These are phyloP conservation scores for Lithophane ornitopus DNA, from an alignment of 2,888 invertebrate species.

Conservation along the genomic window DNA sequence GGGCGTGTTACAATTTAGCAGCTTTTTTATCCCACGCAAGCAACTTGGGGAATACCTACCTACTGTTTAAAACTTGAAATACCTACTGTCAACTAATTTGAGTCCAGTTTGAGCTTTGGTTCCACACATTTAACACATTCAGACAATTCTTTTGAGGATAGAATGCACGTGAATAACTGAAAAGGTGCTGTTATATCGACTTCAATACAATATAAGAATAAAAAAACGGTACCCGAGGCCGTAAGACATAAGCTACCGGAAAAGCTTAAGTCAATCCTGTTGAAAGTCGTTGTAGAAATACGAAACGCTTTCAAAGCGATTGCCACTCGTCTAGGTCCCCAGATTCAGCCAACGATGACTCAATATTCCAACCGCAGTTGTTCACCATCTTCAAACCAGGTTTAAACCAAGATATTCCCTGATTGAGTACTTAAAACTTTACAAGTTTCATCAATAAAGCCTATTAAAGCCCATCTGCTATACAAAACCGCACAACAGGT, in stretches of 20 bases:
- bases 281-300: not conserved
- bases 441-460: conserved; percentile 12
- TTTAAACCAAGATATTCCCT: not conserved
- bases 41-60: not conserved
- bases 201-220: not conserved
- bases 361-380: not conserved
- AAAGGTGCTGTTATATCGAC: not conserved
- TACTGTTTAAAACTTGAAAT: not conserved
- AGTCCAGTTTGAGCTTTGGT: not conserved
- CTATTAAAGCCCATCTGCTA: conserved; percentile 56
- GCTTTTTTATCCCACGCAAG: not conserved
- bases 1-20: not conserved
- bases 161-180: not conserved
- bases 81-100: too few species aligned
- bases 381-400: not conserved
- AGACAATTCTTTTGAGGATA: not conserved
- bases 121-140: not conserved
- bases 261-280: too few species aligned
- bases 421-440: conserved; percentile 34
- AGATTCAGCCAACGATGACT: conserved; percentile 6
- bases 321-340: not conserved
- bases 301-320: not conserved
- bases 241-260: not conserved
- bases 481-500: conserved; percentile 69
- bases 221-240: not conserved